Base-by-base conservation (phyloP, 2,113 vertebrate genomes). In the Scartelaos histophorus region DNA sequence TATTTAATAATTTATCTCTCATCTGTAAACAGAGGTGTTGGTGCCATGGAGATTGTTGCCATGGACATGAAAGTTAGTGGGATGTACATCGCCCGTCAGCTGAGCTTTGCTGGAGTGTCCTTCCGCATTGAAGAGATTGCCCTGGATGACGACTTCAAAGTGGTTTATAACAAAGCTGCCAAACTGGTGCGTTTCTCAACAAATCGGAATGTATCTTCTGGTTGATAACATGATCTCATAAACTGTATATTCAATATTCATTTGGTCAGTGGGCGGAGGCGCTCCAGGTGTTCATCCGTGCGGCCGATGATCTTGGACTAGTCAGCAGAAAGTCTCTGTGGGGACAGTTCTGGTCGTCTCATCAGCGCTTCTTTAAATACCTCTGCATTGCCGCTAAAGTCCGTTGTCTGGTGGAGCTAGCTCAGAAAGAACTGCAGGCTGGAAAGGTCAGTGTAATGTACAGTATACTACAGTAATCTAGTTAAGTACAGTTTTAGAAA, bases 31-130 rank as follows among this genome's bases (percentile, higher is more conserved):
- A 99, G 98, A 92, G 97, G 98, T 0, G 97, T 99, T 0, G 98
- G 98, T 0, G 98, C 98, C 0, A 99, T 99, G 98, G 98, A 99
- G 90, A 98, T 99, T 0, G 98, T 99, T 72, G 97, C 97, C 25
- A 99, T 99, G 98, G 98, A 99, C 86, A 99, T 99, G 98, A 99
- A 99, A 85, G 96, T 99, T 84, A 99, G 97, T 3, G 98, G 98
- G 67, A 98, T 98, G 98, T 99, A 99, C 94, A 99, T 99, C 1
- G 98, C 98, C 3, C 93, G 98, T 84, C 98, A 99, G 93, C 96
- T 99, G 85, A 99, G 98, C 90, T 99, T 99, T 90, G 95, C 95
- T 0, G 98, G 98, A 0, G 98, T 99, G 65, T 96, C 97, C 43
- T 99, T 99, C 93, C 93, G 94, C 47, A 95, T 99, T 0, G 97